Evolutionary conservation across 53 echinoderm and acorn worm genomes (phyloP).

Genomic region (Arbacia lixula): DNA sequence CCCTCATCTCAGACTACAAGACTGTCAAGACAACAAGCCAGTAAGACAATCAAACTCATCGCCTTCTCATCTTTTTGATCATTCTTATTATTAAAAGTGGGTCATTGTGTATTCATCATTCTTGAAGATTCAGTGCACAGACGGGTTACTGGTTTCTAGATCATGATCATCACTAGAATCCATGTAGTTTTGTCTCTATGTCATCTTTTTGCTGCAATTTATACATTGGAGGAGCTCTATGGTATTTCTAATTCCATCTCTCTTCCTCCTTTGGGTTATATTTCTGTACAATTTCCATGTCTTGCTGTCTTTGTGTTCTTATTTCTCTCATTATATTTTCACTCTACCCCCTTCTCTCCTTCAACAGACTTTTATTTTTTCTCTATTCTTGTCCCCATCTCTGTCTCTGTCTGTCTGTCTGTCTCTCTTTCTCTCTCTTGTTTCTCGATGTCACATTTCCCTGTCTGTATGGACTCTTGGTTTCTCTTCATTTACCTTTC

Average conservation of each 20-base stretch:
- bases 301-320: not conserved
- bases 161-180: too few relatives aligned
- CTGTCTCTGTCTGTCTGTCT: not conserved
- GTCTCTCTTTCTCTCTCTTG: not conserved
- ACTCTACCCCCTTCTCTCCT: not conserved
- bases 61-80: slow-evolving; percentile 14
- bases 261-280: not conserved
- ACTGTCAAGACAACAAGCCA: slow-evolving; percentile 93
- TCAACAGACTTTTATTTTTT: not conserved
- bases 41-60: slow-evolving; percentile 61
- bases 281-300: not conserved
- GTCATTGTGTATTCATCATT: too few relatives aligned
- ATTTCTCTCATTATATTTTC: not conserved
- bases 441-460: not conserved
- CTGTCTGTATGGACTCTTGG: not conserved
- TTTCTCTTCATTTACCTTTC: not conserved
- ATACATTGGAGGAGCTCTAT: too few relatives aligned
- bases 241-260: too few relatives aligned
- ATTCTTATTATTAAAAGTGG: too few relatives aligned
- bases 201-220: too few relatives aligned
- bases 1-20: slow-evolving; percentile 85
- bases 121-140: too few relatives aligned
- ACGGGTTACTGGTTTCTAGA: too few relatives aligned
- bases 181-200: too few relatives aligned
- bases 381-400: not conserved